Percentiles rank a stretch among this genome's conserved stretches.
These are phyloP conservation scores for Agrotis ipsilon DNA, from an alignment of 2,888 invertebrate species.

Conservation along the genomic window DNA sequence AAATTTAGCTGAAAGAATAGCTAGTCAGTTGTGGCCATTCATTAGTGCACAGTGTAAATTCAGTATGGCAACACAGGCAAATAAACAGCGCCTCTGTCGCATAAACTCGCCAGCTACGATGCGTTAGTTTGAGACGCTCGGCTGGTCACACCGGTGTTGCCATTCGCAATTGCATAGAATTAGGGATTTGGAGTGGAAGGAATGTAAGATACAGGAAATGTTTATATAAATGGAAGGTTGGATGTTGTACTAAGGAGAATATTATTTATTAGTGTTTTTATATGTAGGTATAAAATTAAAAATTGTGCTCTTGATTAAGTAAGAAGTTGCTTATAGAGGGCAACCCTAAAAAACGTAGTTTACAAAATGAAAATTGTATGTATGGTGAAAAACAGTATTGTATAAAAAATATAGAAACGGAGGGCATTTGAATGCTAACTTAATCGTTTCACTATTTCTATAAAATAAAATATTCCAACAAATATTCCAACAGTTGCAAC, in stretches of 20 bases:
- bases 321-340: too few relatives aligned
- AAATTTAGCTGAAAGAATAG: slow-evolving; percentile 55
- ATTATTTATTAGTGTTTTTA: too few relatives aligned
- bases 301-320: too few relatives aligned
- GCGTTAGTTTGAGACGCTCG: slow-evolving; percentile 66
- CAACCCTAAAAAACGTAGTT: too few relatives aligned
- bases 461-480: slow-evolving; percentile 6
- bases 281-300: too few relatives aligned
- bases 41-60: slow-evolving; percentile 54
- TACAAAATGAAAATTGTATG: too few relatives aligned
- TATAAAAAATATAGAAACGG: not conserved
- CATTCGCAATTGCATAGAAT: slow-evolving; percentile 62
- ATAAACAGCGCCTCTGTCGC: slow-evolving; percentile 62
- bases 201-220: slow-evolving; percentile 36
- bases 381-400: too few relatives aligned
- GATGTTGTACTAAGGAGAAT: too few relatives aligned
- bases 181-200: slow-evolving; percentile 54
- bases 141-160: slow-evolving; percentile 55
- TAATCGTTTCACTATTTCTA: not conserved
- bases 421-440: not conserved
- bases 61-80: slow-evolving; percentile 55
- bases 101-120: slow-evolving; percentile 65
- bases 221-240: slow-evolving; percentile 11
- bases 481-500: slow-evolving; percentile 27
- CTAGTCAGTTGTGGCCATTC: slow-evolving; percentile 43